Percentiles rank a stretch among this genome's conserved stretches.
Evolutionary conservation across 1,140 invertebrate genomes (phyloP).

Genomic region (Contarinia nasturtii): DNA sequence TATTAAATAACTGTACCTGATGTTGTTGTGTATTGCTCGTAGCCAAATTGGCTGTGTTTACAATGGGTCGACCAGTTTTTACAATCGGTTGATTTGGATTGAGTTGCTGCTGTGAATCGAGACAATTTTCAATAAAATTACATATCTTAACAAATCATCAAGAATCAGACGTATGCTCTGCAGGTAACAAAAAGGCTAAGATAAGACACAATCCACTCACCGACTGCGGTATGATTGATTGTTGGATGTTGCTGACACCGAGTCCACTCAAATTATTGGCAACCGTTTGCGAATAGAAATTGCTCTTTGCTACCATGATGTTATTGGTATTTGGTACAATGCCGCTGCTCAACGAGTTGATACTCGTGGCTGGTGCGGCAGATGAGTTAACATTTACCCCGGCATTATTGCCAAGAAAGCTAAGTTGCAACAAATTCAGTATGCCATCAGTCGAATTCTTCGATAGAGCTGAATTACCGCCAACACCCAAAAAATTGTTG

Average conservation of each 20-base stretch:
- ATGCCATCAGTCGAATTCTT: slow-evolving; percentile 6
- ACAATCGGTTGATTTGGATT: background rate
- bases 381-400: slow-evolving; percentile 1
- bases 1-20: too few relatives aligned
- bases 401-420: slow-evolving; percentile 4
- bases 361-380: slow-evolving; percentile 11
- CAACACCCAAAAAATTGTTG: slow-evolving; percentile 1
- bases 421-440: slow-evolving; percentile 4
- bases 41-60: background rate
- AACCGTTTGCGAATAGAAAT: background rate
- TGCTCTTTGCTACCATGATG: background rate
- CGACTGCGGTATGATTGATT: background rate
- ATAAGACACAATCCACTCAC: too few relatives aligned
- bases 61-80: background rate
- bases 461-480: slow-evolving; percentile 2
- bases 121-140: too few relatives aligned
- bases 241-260: background rate
- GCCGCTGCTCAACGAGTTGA: background rate
- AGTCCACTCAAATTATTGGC: background rate
- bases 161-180: too few relatives aligned
- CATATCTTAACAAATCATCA: too few relatives aligned
- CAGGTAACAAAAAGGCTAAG: too few relatives aligned
- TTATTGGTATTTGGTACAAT: background rate
- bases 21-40: too few relatives aligned
- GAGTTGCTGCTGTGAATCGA: too few relatives aligned